Evolutionary conservation across 2,797 vertebrate genomes (phyloP), one percentile per base, ranked within the genome.

Genomic region (Catostomus latipinnis): DNA sequence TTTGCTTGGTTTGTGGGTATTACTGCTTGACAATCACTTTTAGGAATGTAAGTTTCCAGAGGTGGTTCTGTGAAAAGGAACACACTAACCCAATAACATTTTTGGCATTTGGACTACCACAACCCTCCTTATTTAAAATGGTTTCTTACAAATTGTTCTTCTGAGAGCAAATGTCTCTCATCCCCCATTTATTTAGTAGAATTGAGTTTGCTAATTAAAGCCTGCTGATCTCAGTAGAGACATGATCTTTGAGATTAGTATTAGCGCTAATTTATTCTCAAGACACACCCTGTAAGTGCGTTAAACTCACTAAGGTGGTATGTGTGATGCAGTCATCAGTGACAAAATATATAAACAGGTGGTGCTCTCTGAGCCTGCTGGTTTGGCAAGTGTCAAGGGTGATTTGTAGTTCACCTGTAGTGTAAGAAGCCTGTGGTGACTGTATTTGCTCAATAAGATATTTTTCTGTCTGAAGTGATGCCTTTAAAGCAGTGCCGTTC

Each of bases 1-100:
- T 86, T 83, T 82, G 70, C 34, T 11, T 0, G 74, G 80, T 49
- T 50, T 62, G 4, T 78, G 60, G 16, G 75, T n/a, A 57, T 57
- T 22, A 22, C 63, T 10, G 1, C 54, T 89, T 84, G 65, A 52
- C 68, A 57, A 14, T 50, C 68, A 80, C 71, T 82, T 78, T 63
- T 82, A 85, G 87, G 89, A 91, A 91, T 70, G 82, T 53, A 91
- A 82, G 71, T 79, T 84, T 86, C 72, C 82, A 11, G 77, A 75
- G 58, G 46, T 65, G 52, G 48, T 71, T 65, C 45, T 77, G 61
- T 79, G 34, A 70, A 80, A 53, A 77, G 72, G 84, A 22, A 83
- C 82, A 77, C 54, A 58, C 46, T 79, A 45, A 67, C 76, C 34
- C 58, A 56, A 69, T 63, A 83, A 73, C 56, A 72, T 22, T 81